Evolutionary conservation across 37 sponge, comb jelly and placozoan genomes (phyloP).

Genomic region (Axinella damicornis): DNA sequence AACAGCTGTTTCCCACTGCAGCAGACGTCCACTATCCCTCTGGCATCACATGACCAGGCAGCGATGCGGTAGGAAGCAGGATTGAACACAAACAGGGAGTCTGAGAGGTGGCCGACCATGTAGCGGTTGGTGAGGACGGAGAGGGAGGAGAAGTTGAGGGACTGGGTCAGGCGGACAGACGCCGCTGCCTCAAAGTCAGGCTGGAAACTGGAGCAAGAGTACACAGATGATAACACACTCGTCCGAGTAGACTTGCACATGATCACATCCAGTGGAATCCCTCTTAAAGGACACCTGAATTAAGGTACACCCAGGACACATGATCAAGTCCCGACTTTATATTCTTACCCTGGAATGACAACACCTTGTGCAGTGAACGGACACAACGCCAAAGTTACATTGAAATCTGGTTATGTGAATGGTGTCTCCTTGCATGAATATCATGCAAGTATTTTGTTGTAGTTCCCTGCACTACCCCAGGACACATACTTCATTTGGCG

Average conservation of each 20-base stretch:
- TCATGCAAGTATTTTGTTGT: neutral
- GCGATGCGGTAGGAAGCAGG: slow-evolving; percentile 12
- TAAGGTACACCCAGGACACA: too few species aligned
- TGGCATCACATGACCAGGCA: slow-evolving; percentile 21
- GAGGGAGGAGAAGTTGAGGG: slow-evolving; percentile 25
- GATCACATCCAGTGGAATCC: too few species aligned
- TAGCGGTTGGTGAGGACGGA: slow-evolving; percentile 4
- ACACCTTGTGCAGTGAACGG: too few species aligned
- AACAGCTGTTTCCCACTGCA: slow-evolving; percentile 15
- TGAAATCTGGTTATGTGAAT: too few species aligned
- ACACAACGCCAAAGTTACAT: too few species aligned
- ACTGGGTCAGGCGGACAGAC: neutral
- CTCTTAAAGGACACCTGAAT: too few species aligned
- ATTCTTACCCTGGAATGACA: too few species aligned
- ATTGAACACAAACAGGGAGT: slow-evolving; percentile 31
- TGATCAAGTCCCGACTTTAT: too few species aligned
- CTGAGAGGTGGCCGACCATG: slow-evolving; percentile 19
- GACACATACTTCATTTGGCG: too few species aligned
- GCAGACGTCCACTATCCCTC: slow-evolving; percentile 1
- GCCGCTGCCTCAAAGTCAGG: neutral
- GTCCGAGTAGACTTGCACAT: too few species aligned
- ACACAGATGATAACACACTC: too few species aligned
- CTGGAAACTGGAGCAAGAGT: slow-evolving; percentile 29
- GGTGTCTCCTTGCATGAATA: too few species aligned
- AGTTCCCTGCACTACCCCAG: neutral